Evolutionary conservation across 2,113 vertebrate genomes (phyloP), one percentile per base, ranked within the genome.

Genomic region (Triplophysa dalaica): DNA sequence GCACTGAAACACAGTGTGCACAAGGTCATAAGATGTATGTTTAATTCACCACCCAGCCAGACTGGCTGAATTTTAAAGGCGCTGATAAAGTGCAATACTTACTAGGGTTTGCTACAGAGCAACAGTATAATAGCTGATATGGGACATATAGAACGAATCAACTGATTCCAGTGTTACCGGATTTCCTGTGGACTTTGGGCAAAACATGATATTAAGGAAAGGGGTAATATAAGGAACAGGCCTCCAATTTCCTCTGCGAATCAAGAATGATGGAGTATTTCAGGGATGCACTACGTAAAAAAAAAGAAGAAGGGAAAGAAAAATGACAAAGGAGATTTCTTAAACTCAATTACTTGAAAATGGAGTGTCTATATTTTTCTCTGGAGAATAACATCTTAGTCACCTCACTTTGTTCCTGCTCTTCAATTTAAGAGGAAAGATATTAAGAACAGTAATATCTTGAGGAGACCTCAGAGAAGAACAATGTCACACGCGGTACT

Each of bases 31-130:
- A 4, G 24, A 70, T 70, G 26, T 13, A 21, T 8, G 54, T 50
- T 41, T 69, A 22, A 54, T 52, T 26, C 48, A 70, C 1, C 22
- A 26, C 22, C 60, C 50, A 16, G 13, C 48, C 78, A 41, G 48
- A 64, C 21, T 12, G 50, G 29, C 54, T 41, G 56, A 38, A 76
- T 77, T 38, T 65, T 77, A 54, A 77, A 33, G 9, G 26, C 4
- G 43, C 75, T 65, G 24, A 65, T 65, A 48, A 52, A 38, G 45
- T 24, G 58, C 45, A 38, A 63, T 43, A 26, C 7, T 21, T n/a
- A 58, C 54, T 16, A 58, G 19, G 54, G 54, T 78, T 69, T 24
- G 24, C 43, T 12, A 67, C 68, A 70, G 62, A 54, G 45, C 54
- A 33, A 9, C 58, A n/a, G 62, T 45, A 33, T 52, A 12, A 21